Evolutionary conservation across 2,888 invertebrate species (phyloP), one percentile per base, ranked within the genome.

Genomic region (Dynastes hyllus): DNA sequence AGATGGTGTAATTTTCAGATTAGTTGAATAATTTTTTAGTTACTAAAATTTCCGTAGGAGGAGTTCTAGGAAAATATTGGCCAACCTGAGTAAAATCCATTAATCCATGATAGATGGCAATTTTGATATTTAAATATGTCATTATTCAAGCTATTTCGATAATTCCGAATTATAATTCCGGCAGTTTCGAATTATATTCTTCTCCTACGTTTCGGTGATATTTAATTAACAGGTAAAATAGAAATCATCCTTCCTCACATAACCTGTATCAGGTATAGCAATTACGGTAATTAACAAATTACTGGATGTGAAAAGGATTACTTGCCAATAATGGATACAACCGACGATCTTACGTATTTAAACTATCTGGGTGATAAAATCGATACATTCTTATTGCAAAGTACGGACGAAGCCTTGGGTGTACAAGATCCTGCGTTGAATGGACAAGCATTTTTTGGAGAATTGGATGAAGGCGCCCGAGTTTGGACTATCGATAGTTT

Each of bases 401-500:
- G 83, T 77, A 82, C 73, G 55, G 83, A 82, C 32, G 85, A 84
- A 78, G 84, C 84, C 58, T 85, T 86, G 55, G 85, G 83, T 29
- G 83, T 86, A 22, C 83, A 83, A 61, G 85, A 86, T 78, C 78
- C 81, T 32, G 78, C 79, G 58, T 85, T 86, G 80, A 84, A 86
- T 22, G 83, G 83, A 4, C 86, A 86, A 79, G 84, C 87, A 1
- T 86, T 87, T 67, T 87, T 88, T 80, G 87, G 86, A 6, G 87
- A 86, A 81, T 86, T 87, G 63, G 85, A 84, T 53, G 85, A 84
- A 79, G 84, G 82, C 22, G 81, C 84, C 66, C 79, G 84, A 61
- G 86, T 86, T 50, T 89, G 88, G 88, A 85, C 86, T 37, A 81
- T 84, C 37, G 86, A 85, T 75, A 86, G 85, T 8, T 85, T 87